phyloP scores from a whole-genome alignment of 2,888 invertebrate genomes.

The Mythimna ferrago region DNA sequence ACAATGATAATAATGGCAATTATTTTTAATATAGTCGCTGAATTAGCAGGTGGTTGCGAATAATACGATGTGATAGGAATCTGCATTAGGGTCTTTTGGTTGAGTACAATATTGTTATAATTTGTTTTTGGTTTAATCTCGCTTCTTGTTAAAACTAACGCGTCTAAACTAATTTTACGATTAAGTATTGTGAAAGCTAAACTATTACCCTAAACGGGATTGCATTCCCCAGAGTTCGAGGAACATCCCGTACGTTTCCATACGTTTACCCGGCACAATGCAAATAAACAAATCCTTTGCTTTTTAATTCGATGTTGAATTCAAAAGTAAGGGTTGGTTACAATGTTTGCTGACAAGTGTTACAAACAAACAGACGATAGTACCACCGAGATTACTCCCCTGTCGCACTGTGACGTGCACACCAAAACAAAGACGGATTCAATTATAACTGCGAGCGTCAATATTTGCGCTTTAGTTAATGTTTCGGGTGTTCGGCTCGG shows the following conservation, averaged over 20 bases:
- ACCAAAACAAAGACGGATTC: constrained; percentile 55
- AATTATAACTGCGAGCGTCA: constrained; percentile 58
- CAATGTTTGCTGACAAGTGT: constrained; percentile 51
- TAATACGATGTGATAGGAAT: constrained; percentile 22
- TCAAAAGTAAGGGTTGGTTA: constrained; percentile 47
- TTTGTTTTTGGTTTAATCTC: neutral
- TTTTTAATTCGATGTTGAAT: constrained; percentile 35
- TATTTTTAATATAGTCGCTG: constrained; percentile 16
- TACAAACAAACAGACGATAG: constrained; percentile 45
- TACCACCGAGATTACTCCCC: constrained; percentile 59
- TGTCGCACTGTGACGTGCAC: constrained; percentile 38
- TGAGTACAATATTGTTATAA: neutral
- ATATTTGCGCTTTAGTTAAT: constrained; percentile 59
- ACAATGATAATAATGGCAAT: constrained; percentile 19
- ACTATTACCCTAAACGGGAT: too few relatives aligned
- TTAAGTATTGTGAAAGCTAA: neutral
- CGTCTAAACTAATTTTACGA: neutral
- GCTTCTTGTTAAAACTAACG: neutral
- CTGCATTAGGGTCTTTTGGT: constrained; percentile 2
- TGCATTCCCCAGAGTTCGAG: too few relatives aligned
- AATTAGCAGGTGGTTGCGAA: constrained; percentile 44
- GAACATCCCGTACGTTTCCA: neutral
- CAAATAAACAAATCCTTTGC: constrained; percentile 39
- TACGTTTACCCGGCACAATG: constrained; percentile 4
- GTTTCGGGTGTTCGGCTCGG: constrained; percentile 6